Percentiles rank a stretch among this genome's conserved stretches.
Conservation (phyloP, 1,140 invertebrate species). For the Ephestia elutella region DNA sequence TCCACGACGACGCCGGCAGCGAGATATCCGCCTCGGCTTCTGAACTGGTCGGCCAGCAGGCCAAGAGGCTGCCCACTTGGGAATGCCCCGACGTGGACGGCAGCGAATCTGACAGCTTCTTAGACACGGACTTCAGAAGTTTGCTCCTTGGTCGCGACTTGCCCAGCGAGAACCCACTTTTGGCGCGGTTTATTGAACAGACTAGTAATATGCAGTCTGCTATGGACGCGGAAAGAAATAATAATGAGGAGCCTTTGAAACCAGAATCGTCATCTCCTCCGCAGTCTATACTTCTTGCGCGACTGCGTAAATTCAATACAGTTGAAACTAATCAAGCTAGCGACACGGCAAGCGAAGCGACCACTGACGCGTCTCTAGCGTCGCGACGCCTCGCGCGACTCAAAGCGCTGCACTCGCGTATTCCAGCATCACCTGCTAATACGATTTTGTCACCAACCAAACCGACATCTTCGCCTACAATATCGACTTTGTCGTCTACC, state of each 20-base stretch:
- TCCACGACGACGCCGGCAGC: conserved; percentile 17
- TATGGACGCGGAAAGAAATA: background rate
- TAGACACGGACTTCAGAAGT: background rate
- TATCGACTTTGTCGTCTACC: no score
- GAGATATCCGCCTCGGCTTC: conserved; percentile 36
- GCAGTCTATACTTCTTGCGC: background rate
- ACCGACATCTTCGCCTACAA: no score
- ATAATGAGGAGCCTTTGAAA: background rate
- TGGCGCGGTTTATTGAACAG: background rate
- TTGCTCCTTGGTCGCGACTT: background rate
- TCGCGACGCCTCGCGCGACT: conserved; percentile 9
- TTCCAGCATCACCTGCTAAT: background rate
- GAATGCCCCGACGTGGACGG: no score
- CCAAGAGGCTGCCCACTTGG: conserved; percentile 28
- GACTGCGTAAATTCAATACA: background rate
- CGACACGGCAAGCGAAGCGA: background rate
- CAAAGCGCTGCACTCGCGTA: conserved; percentile 9
- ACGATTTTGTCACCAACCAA: background rate
- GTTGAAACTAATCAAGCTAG: background rate
- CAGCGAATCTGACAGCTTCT: no score
- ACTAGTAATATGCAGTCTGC: background rate
- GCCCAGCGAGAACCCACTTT: background rate
- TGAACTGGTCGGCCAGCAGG: conserved; percentile 20
- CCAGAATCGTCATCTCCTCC: background rate
- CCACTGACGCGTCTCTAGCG: background rate